Evolutionary conservation across 2,113 vertebrate genomes (phyloP), one percentile per base, ranked within the genome.

Genomic region (Aegotheles bennettii): DNA sequence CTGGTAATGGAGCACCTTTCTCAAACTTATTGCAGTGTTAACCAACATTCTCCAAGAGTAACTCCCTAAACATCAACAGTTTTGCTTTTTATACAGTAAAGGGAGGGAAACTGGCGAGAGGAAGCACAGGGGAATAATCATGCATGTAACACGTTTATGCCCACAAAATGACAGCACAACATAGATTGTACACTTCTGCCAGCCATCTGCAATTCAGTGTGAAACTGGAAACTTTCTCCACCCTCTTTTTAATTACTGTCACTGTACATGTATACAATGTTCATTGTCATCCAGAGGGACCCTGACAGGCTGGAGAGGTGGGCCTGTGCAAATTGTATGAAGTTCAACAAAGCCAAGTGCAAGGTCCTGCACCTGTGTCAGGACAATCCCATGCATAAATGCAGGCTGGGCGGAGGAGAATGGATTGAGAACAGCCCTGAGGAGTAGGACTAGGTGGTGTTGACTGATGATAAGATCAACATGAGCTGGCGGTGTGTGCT

Each of bases 101-200:
- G 18, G 14, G 23, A 93, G 16, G 33, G 54, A 84, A 73, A 78
- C 2, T 0, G 6, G 16, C 9, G 28, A 11, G 10, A 2, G 13
- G 9, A 11, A 15, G 31, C 31, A 19, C 5, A 3, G 45, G 15
- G 12, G 42, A 57, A 80, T n/a, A 70, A 77, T 38, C 53, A 63
- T 4, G 1, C 1, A 2, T 29, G 21, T 50, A 48, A 81, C 3
- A 6, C 17, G 5, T 64, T 85, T 48, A 68, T 61, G n/a, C 16
- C 29, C 53, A 71, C 19, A 80, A 85, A 87, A 15, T 0, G 0
- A 71, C 33, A 15, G 1, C 14, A 84, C 25, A 51, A 53, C 36
- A 48, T 6, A 25, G 64, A 64, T 38, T 0, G 0, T 40, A 71
- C 53, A 79, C 51, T 19, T 73, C 33, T 0, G 0, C 43, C 0